Conservation (phyloP, 2,888 invertebrate species). For the Altica lythri region DNA sequence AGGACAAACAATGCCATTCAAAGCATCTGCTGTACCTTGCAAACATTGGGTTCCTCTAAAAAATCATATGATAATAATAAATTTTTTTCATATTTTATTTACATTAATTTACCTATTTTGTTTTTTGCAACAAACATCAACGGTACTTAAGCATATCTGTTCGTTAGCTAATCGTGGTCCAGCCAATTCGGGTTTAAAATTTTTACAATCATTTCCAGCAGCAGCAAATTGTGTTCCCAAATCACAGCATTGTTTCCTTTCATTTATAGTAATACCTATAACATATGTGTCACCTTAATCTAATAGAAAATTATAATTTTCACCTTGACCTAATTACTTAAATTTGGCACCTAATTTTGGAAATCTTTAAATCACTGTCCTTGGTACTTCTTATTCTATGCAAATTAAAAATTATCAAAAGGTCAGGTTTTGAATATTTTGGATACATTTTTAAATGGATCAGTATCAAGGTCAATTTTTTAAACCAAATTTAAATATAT, state of each 20-base stretch:
- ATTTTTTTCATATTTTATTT: too few species aligned
- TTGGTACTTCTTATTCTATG: constrained; percentile 20
- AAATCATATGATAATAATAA: too few species aligned
- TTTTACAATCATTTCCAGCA: constrained; percentile 48
- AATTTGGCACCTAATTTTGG: constrained; percentile 1
- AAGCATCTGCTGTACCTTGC: constrained; percentile 60
- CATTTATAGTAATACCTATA: constrained; percentile 48
- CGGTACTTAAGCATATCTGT: constrained; percentile 65
- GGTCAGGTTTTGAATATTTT: constrained; percentile 18
- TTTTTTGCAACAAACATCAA: constrained; percentile 67
- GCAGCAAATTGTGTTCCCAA: constrained; percentile 53
- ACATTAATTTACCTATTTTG: too few species aligned
- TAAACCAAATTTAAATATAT: too few species aligned
- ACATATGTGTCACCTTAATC: constrained; percentile 11
- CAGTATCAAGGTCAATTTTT: constrained; percentile 1
- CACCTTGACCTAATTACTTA: constrained; percentile 9
- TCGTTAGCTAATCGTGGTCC: constrained; percentile 64
- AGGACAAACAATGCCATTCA: constrained; percentile 48
- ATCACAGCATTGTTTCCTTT: constrained; percentile 51
- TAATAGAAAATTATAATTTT: too few species aligned
- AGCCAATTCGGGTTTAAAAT: constrained; percentile 56
- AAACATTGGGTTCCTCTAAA: constrained; percentile 49
- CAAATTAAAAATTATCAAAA: constrained; percentile 14
- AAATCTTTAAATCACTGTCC: constrained; percentile 8
- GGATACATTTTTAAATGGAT: background rate